Base-by-base conservation (phyloP, 2,888 invertebrate genomes). In the Cartodere bifasciata region DNA sequence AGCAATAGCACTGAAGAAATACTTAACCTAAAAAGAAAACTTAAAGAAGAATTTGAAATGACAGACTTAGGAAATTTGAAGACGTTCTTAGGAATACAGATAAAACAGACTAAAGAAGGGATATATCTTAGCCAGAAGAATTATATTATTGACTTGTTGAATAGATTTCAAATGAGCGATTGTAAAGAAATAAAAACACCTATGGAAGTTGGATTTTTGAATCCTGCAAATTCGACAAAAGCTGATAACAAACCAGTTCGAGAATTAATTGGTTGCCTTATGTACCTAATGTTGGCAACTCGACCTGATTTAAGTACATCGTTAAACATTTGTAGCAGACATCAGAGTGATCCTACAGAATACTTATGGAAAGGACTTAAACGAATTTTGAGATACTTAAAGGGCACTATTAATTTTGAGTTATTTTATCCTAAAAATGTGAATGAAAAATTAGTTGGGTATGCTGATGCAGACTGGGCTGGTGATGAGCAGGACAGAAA, bases 401-500 rank as follows among this genome's bases (percentile, higher is more conserved):
- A 42, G 33, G 37, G 38, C 4, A 43, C 37, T 6, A 12, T 32
- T 24, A 24, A 37, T 13, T 20, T 23, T 12, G 28, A 13, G 16
- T 16, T 40, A 16, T n/a, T 36, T 6, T 43, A 30, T 29, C 2
- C 14, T 7, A 29, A 25, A 14, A 9, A 17, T 12, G 17, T 23
- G 12, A 9, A 22, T 30, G 23, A 29, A 12, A 12, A 13, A 10
- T 9, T 40, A 23, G 12, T 34, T 9, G 41, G 44, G 4, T 54
- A 40, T 32, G 43, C 39, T 14, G 51, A 51, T 40, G 34, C 49
- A 10, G 49, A 53, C 29, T 54, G 45, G 50, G 50, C 40, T n/a
- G 38, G 39, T 4, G 44, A 45, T 21, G 12, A 11, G 6, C 24
- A 13, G 4, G 40, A 42, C 29, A 29, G 53, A 12, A n/a, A n/a